Conservation (phyloP, 2,113 vertebrate species). For the Nothocercus nigrocapillus region DNA sequence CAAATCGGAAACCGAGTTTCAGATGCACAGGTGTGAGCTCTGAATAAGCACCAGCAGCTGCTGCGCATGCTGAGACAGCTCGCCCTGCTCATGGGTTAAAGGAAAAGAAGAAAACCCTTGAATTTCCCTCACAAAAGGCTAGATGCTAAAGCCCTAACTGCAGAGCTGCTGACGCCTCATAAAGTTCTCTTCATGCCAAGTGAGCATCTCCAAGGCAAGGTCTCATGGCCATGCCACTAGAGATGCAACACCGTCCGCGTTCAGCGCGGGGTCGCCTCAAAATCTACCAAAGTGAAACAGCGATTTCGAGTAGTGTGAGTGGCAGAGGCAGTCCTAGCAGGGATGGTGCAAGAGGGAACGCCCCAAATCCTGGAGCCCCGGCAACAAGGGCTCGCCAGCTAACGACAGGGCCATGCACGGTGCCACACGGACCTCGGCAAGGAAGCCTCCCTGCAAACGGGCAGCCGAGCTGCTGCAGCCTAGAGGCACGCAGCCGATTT, state of each 20-base stretch:
- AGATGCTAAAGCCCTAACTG: accelerated
- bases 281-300: background rate
- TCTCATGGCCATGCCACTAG: background rate
- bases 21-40: accelerated
- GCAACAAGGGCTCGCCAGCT: accelerated
- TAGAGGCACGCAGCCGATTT: background rate
- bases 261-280: background rate
- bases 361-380: accelerated
- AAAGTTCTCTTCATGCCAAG: background rate
- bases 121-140: accelerated
- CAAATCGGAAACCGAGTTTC: accelerated
- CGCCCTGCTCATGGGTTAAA: background rate
- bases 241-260: background rate
- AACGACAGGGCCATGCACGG: accelerated
- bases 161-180: background rate
- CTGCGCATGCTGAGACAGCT: accelerated
- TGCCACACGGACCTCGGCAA: accelerated
- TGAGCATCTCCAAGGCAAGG: background rate
- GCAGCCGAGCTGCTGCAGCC: accelerated
- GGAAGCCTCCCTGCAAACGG: accelerated
- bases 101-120: background rate
- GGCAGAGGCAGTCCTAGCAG: accelerated
- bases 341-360: background rate
- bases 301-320: background rate
- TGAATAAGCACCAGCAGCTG: accelerated